Evolutionary conservation across 1,140 invertebrate species (phyloP), one percentile per base, ranked within the genome.

Genomic region (Bombus sylvicola): DNA sequence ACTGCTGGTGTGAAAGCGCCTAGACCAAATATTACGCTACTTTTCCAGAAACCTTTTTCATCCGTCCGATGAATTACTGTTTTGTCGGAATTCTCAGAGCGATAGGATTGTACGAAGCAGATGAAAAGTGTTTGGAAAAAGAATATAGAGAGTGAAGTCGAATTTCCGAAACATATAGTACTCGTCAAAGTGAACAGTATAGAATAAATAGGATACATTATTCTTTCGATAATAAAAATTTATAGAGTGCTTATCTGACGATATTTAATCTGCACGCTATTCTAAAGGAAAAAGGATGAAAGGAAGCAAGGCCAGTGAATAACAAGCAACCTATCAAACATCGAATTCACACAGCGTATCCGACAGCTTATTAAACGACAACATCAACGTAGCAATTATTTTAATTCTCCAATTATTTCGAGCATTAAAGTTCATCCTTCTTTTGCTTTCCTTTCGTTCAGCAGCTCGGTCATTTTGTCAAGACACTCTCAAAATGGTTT

Each of bases 1-100:
- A 68, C 39, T 53, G n/a, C 39, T 6, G 62, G 76, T 73, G 80
- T 88, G 86, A 90, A 90, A 90, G 88, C 83, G 77, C 62, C 79
- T 76, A 66, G 66, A 81, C 53, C 82, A 76, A 37, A n/a, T 74
- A 81, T 34, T 28, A 59, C 34, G 43, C 15, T 59, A 41, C n/a
- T 79, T 75, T 37, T 37, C 34, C 34, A 25, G 53, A 10, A n/a
- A 81, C 28, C 25, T n/a, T 64, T 53, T 47, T 39, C 43, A 76
- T n/a, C 71, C 47, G 34, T 43, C 64, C 25, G 4, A 25, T 22
- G 18, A 53, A 53, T 53, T 53, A 53, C 47, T 25, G 25, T 3
- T 28, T 62, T 12, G 10, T 28, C 57, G 57, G 3, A 28, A 62
- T n/a, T 62, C 12, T n/a, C 9, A 0, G 28, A 62, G 28, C 59